Percentiles rank a stretch among this genome's conserved stretches.
Conservation (phyloP, 2,113 vertebrate species). For the Cranoglanis bouderius region DNA sequence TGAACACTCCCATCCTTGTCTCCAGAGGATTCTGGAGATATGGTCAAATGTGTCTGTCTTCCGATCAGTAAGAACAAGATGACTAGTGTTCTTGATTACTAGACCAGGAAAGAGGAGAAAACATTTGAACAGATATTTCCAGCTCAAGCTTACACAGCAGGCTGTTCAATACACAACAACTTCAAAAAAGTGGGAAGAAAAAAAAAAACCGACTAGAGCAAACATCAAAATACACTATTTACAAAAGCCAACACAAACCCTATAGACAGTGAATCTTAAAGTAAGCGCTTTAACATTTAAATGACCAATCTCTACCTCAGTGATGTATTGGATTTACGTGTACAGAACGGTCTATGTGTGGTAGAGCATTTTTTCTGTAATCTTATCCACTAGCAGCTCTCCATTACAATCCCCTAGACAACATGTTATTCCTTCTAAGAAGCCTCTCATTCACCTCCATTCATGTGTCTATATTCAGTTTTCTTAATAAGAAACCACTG, state of each 20-base stretch:
- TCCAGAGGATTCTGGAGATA: conserved; percentile 17
- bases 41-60: background rate
- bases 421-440: conserved; percentile 59
- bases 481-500: conserved; percentile 40
- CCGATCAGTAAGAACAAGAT: background rate
- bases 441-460: conserved; percentile 35
- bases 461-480: conserved; percentile 50
- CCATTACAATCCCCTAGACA: conserved; percentile 61
- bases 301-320: background rate
- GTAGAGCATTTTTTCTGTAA: conserved; percentile 57
- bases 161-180: too few species aligned
- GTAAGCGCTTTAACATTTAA: background rate
- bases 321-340: background rate
- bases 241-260: background rate
- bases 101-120: background rate
- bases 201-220: background rate
- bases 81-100: background rate
- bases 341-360: conserved; percentile 48
- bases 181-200: background rate
- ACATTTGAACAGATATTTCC: background rate
- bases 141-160: background rate
- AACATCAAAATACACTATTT: background rate
- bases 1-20: conserved; percentile 2
- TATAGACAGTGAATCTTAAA: background rate
- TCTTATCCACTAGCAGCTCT: conserved; percentile 65